phyloP scores from a whole-genome alignment of 2,113 vertebrate species.

The Gyps fulvus region DNA sequence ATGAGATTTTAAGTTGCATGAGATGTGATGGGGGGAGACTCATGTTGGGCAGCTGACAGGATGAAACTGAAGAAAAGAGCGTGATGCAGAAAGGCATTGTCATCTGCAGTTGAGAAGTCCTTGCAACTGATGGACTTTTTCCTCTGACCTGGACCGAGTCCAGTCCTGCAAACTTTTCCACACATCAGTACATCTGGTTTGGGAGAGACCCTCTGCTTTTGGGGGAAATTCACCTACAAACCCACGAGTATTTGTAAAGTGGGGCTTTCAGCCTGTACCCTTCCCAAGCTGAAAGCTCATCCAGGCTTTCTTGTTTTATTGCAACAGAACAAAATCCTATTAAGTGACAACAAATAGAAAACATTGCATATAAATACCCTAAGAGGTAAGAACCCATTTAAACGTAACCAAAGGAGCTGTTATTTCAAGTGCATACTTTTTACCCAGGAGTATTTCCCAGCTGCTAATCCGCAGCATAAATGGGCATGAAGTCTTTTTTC shows the following conservation, averaged over 20 bases:
- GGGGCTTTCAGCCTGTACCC: not conserved
- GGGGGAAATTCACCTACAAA: not conserved
- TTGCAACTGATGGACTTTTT: not conserved
- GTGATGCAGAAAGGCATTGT: not conserved
- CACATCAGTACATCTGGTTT: rapidly evolving
- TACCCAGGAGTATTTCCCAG: not conserved
- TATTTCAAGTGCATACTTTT: not conserved
- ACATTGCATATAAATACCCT: not conserved
- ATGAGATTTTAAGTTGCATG: not conserved
- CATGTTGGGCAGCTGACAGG: not conserved
- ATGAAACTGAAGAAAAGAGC: not conserved
- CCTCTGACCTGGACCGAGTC: not conserved
- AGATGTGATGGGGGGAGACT: not conserved
- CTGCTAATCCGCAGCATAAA: not conserved
- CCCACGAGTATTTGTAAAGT: not conserved
- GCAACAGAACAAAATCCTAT: not conserved
- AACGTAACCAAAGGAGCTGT: not conserved
- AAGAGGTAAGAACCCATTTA: not conserved
- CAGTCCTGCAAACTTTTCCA: not conserved
- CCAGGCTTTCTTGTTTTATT: not conserved
- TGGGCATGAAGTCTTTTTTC: not conserved
- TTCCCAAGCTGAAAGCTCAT: not conserved
- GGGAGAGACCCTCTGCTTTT: not conserved
- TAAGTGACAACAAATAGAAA: not conserved
- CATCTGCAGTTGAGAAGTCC: not conserved